phyloP scores from a whole-genome alignment of 2,113 vertebrate species.

The Sphaerodactylus townsendi region DNA sequence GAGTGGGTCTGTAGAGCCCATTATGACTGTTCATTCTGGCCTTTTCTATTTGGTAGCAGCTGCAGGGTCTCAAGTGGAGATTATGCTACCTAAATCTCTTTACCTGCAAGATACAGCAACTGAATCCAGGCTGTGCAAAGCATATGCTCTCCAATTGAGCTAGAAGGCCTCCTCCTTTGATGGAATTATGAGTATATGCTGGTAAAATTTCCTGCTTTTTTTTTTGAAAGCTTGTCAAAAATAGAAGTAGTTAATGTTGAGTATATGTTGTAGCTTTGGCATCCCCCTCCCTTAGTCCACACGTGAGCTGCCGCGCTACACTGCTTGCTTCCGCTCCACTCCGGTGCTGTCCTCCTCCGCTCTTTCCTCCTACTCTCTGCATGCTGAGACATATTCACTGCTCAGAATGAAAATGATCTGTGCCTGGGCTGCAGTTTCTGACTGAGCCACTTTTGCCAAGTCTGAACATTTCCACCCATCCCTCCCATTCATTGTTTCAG shows the following conservation, averaged over 20 bases:
- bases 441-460: constrained; percentile 22
- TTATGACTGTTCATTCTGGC: too few relatives aligned
- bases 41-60: neutral
- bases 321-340: constrained; percentile 49
- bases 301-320: constrained; percentile 36
- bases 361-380: constrained; percentile 56
- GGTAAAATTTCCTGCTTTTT: constrained; percentile 25
- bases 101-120: neutral
- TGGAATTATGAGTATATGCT: constrained; percentile 28
- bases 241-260: constrained; percentile 4
- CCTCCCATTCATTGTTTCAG: neutral
- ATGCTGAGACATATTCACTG: constrained; percentile 47
- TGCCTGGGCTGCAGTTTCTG: constrained; percentile 33
- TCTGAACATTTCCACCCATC: constrained; percentile 4
- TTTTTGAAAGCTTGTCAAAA: neutral
- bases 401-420: constrained; percentile 56
- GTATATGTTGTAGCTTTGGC: rapidly evolving
- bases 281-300: neutral
- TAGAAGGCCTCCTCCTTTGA: constrained; percentile 13
- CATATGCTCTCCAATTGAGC: neutral
- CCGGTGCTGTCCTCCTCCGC: constrained; percentile 16
- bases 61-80: neutral
- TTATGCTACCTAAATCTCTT: neutral
- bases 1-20: neutral
- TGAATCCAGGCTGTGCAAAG: neutral